Conservation (phyloP, 2,113 vertebrate species). For the Theristicus caerulescens region DNA sequence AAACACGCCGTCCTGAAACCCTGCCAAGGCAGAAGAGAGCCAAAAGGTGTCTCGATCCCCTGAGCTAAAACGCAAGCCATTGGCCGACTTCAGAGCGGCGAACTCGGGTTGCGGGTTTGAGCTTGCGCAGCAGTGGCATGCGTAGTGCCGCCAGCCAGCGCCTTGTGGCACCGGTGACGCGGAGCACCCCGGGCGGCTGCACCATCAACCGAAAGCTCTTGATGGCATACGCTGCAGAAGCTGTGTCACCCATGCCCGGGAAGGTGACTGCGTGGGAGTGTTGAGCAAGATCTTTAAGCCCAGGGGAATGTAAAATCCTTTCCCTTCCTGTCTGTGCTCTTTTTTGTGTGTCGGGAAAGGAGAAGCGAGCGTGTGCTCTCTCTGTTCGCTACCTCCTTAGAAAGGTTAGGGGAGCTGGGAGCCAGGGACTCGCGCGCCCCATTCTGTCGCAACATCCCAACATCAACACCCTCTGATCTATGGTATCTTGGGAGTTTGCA, state of each 20-base stretch:
- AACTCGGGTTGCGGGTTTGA: neutral
- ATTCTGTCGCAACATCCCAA: slow-evolving; percentile 33
- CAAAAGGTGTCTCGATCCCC: neutral
- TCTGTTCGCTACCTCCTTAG: accelerated
- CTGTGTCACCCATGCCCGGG: neutral
- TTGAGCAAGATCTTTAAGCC: slow-evolving; percentile 21
- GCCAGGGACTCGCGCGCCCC: neutral
- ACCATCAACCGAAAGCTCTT: accelerated
- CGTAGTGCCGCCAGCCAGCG: neutral
- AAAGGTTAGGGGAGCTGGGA: neutral
- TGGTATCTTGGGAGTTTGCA: slow-evolving; percentile 48
- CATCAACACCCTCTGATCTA: slow-evolving; percentile 66
- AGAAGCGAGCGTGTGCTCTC: neutral
- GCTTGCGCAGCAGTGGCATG: accelerated
- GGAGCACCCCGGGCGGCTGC: accelerated
- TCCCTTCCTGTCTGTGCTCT: neutral
- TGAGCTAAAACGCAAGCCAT: neutral
- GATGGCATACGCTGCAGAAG: accelerated
- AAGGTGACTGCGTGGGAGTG: neutral
- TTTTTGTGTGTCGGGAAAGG: neutral
- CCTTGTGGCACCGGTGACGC: neutral
- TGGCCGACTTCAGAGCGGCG: neutral
- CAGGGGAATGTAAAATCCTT: neutral
- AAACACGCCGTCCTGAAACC: accelerated
- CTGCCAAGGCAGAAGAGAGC: neutral